phyloP scores from a whole-genome alignment of 2,888 invertebrate genomes.

The Machimus rusticus region DNA sequence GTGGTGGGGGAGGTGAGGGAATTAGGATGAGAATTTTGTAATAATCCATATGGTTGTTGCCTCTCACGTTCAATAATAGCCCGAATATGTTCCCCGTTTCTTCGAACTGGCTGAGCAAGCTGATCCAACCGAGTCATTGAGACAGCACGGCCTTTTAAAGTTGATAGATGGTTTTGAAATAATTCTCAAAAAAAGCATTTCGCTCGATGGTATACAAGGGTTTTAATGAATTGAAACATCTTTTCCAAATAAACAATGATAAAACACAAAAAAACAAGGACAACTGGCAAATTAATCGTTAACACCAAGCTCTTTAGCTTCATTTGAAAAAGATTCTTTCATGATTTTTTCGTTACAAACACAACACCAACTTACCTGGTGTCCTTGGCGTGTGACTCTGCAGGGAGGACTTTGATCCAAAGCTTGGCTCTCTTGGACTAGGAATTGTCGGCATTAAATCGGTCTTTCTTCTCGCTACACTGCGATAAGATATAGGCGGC shows the following conservation, averaged over 20 bases:
- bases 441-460: constrained; percentile 92
- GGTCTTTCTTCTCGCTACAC: constrained; percentile 85
- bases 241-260: constrained; percentile 10
- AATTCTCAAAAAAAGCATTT: constrained; percentile 2
- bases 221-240: constrained; percentile 14
- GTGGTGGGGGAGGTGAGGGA: constrained; percentile 50
- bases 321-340: constrained; percentile 29
- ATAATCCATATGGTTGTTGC: constrained; percentile 53
- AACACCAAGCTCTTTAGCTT: constrained; percentile 6
- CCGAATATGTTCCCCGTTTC: constrained; percentile 63
- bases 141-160: constrained; percentile 79
- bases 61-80: constrained; percentile 62
- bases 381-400: constrained; percentile 62
- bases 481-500: constrained; percentile 73
- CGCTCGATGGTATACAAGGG: background rate
- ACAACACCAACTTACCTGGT: constrained; percentile 56
- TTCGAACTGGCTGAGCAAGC: constrained; percentile 76
- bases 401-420: constrained; percentile 65
- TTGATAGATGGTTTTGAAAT: constrained; percentile 34
- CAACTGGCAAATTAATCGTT: background rate
- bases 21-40: constrained; percentile 27
- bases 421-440: constrained; percentile 70
- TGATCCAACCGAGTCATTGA: constrained; percentile 94
- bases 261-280: constrained; percentile 10
- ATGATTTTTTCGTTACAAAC: background rate